Percentiles rank a stretch among this genome's conserved stretches.
Conservation (phyloP, 2,113 vertebrate genomes). For the Circaetus gallicus region DNA sequence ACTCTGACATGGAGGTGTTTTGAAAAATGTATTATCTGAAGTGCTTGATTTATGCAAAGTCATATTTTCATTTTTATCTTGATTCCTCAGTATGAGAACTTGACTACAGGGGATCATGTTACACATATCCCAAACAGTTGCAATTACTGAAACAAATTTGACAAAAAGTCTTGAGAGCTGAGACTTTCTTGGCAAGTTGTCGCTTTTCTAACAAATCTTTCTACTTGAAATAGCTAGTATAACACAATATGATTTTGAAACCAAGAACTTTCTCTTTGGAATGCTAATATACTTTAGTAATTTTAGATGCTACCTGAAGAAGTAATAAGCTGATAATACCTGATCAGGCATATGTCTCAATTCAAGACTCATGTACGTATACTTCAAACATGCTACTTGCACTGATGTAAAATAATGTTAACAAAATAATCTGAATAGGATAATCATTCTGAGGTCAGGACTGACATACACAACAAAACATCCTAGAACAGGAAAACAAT, state of each 20-base stretch:
- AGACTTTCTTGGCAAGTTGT: constrained; percentile 48
- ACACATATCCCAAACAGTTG: not conserved
- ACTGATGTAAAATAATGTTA: not conserved
- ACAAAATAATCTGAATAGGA: not conserved
- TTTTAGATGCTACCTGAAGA: not conserved
- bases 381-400: not conserved
- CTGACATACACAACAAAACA: not conserved
- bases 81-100: not conserved
- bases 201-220: not conserved
- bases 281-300: not conserved
- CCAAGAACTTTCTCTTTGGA: not conserved
- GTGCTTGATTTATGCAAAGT: constrained; percentile 18
- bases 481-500: not conserved
- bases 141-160: constrained; percentile 10
- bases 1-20: not conserved
- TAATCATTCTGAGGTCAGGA: not conserved
- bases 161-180: not conserved
- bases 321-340: not conserved
- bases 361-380: not conserved
- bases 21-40: not conserved
- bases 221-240: not conserved
- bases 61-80: constrained; percentile 11
- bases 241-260: constrained; percentile 5
- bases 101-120: not conserved
- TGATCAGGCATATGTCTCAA: not conserved